phyloP scores from a whole-genome alignment of 2,888 invertebrate species.

The Gari tellinella region DNA sequence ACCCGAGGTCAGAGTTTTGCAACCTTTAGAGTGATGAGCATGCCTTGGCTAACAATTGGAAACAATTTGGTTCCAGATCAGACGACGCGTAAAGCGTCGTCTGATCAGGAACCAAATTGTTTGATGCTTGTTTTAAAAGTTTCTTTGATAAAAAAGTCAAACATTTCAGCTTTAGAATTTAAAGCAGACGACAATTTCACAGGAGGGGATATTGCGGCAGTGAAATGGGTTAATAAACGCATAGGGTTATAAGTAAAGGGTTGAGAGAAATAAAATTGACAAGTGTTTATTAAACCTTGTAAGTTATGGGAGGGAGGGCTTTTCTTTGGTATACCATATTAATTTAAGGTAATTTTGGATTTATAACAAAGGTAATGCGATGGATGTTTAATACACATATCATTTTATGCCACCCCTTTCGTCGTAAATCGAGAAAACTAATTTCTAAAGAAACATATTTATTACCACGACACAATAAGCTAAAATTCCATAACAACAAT shows the following conservation, averaged over 20 bases:
- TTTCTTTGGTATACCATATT: conserved; percentile 38
- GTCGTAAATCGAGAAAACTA: conserved; percentile 36
- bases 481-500: conserved; percentile 52
- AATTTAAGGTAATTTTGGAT: conserved; percentile 46
- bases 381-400: conserved; percentile 55
- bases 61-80: too few species aligned
- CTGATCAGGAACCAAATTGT: too few species aligned
- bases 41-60: too few species aligned
- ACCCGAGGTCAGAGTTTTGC: too few species aligned
- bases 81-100: too few species aligned
- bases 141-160: too few species aligned
- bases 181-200: too few species aligned
- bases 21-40: too few species aligned
- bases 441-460: conserved; percentile 63
- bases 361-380: conserved; percentile 33
- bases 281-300: conserved; percentile 58
- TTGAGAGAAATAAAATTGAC: conserved; percentile 49
- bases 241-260: conserved; percentile 35
- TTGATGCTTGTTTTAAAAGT: too few species aligned
- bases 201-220: too few species aligned
- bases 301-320: conserved; percentile 52
- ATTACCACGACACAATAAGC: conserved; percentile 50
- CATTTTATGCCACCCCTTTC: conserved; percentile 54
- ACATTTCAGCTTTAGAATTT: too few species aligned
- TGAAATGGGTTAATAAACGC: too few species aligned